Percentiles rank a stretch among this genome's conserved stretches.
phyloP scores from a whole-genome alignment of 2,113 vertebrate genomes.

The Amphilophus citrinellus region DNA sequence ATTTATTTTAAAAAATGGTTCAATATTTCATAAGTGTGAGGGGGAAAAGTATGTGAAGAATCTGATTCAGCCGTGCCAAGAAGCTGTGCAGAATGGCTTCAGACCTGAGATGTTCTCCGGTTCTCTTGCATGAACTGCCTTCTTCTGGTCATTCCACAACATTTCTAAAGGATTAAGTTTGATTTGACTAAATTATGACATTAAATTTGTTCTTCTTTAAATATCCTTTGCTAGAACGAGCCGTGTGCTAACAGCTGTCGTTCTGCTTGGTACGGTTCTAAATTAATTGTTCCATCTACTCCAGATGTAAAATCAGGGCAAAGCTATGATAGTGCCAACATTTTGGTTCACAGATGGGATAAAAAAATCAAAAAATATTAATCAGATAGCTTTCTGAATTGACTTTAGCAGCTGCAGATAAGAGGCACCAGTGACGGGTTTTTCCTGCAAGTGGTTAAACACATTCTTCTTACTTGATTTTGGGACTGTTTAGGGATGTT shows the following conservation, averaged over 20 bases:
- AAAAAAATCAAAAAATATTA: background rate
- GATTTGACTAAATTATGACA: background rate
- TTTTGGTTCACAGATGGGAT: no score
- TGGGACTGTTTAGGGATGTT: background rate
- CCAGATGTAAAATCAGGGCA: no score
- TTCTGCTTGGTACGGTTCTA: background rate
- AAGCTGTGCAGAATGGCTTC: background rate
- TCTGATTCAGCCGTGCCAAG: background rate
- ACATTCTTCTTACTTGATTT: no score
- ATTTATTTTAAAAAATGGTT: background rate
- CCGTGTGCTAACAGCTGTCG: background rate
- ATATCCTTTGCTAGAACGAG: no score
- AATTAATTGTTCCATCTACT: background rate
- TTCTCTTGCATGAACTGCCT: background rate
- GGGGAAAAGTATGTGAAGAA: background rate
- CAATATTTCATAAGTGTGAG: no score
- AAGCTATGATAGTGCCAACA: no score
- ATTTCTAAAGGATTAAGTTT: background rate
- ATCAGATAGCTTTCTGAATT: background rate
- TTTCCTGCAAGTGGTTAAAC: no score
- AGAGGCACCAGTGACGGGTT: no score
- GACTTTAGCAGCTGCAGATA: background rate
- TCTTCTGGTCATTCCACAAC: background rate
- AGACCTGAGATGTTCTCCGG: background rate
- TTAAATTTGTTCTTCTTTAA: background rate